Conservation (phyloP, 2,797 vertebrate genomes). For the Argentina silus region DNA sequence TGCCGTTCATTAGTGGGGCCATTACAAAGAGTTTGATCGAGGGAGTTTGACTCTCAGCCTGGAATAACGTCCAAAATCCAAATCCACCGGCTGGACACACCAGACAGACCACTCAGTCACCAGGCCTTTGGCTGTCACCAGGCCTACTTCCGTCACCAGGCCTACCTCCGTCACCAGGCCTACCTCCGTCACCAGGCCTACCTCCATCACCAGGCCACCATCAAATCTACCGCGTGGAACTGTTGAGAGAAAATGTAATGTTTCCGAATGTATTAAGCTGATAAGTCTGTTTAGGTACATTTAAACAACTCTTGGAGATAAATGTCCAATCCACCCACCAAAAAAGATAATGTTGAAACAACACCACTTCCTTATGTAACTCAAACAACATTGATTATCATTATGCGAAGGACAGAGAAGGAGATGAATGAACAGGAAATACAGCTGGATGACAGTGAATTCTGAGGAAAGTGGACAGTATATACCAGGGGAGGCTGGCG, state of each 20-base stretch:
- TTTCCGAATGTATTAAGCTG: not conserved
- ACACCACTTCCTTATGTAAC: not conserved
- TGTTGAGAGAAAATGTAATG: not conserved
- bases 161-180: not conserved
- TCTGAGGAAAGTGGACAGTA: not conserved
- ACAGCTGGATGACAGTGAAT: not conserved
- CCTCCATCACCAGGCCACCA: not conserved
- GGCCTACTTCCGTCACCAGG: not conserved
- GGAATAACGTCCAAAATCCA: conserved; percentile 52
- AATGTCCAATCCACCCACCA: not conserved
- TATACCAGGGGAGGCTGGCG: not conserved
- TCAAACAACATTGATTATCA: not conserved
- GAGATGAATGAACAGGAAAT: not conserved
- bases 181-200: not conserved
- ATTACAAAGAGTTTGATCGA: conserved; percentile 67
- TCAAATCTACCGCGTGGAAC: not conserved
- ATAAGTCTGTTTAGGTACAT: not conserved
- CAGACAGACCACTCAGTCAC: conserved; percentile 35
- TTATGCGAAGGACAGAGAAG: not conserved
- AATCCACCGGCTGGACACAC: conserved; percentile 33
- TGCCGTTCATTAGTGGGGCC: conserved; percentile 73
- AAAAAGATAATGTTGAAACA: not conserved
- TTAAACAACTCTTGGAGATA: not conserved
- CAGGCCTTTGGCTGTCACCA: not conserved
- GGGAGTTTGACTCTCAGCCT: conserved; percentile 67